Percentiles rank a stretch among this genome's conserved stretches.
phyloP scores from a whole-genome alignment of 2,888 invertebrate genomes.

The Deroplatys truncata region DNA sequence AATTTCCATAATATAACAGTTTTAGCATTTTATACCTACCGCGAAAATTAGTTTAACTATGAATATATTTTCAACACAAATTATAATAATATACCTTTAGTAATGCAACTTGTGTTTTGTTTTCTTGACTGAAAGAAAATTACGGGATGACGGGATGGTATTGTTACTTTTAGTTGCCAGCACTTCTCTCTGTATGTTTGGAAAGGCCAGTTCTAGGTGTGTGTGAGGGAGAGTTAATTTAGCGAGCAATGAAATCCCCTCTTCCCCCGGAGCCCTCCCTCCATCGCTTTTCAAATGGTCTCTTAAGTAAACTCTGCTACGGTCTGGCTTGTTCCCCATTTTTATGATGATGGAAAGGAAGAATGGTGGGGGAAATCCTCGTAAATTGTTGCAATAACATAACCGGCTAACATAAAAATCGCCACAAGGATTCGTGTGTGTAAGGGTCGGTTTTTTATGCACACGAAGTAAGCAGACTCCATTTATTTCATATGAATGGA shows the following conservation, averaged over 20 bases:
- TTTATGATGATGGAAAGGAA: not conserved
- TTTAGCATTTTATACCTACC: too few relatives aligned
- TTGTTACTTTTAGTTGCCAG: not conserved
- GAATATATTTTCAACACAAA: too few relatives aligned
- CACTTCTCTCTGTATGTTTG: not conserved
- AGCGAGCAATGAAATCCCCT: not conserved
- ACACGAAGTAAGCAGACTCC: too few relatives aligned
- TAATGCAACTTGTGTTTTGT: too few relatives aligned
- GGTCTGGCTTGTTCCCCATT: not conserved
- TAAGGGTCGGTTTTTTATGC: too few relatives aligned
- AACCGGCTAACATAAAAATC: not conserved
- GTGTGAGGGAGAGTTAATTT: not conserved
- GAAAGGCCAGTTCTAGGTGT: not conserved
- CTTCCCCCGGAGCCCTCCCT: not conserved
- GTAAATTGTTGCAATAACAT: not conserved
- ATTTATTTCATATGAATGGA: too few relatives aligned
- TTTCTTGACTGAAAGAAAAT: too few relatives aligned
- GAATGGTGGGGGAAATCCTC: not conserved
- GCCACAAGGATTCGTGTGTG: not conserved
- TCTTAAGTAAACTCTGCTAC: slow-evolving; percentile 2
- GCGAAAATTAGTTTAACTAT: too few relatives aligned
- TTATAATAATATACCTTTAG: too few relatives aligned
- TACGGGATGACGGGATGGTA: not conserved
- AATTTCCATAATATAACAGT: too few relatives aligned
- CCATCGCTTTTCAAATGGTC: not conserved